phyloP scores from a whole-genome alignment of 2,113 vertebrate species.

The Sarotherodon lohbergeri region DNA sequence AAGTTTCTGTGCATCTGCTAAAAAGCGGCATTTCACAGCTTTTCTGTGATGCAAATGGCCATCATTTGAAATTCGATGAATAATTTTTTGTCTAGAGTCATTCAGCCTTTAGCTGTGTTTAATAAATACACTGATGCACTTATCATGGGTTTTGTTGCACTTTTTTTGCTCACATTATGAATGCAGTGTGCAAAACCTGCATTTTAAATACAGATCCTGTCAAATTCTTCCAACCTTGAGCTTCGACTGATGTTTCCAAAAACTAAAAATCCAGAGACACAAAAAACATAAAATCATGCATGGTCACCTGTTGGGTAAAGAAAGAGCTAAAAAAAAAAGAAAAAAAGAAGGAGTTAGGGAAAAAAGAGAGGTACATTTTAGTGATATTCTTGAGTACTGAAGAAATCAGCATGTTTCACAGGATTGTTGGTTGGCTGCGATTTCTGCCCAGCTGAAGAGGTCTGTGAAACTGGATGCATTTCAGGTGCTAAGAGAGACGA shows the following conservation, averaged over 20 bases:
- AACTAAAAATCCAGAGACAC: not conserved
- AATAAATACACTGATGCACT: not conserved
- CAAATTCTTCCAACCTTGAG: not conserved
- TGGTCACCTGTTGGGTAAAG: not conserved
- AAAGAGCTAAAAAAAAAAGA: not conserved
- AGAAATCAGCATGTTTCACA: constrained; percentile 1
- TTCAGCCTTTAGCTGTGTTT: not conserved
- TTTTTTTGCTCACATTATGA: not conserved
- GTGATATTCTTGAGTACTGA: not conserved
- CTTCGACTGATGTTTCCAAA: not conserved
- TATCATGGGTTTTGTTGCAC: not conserved
- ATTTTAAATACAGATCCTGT: not conserved
- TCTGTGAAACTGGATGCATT: not conserved
- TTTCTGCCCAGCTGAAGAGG: not conserved
- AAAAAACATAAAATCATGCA: not conserved
- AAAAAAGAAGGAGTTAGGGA: not conserved
- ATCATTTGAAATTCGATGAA: not conserved
- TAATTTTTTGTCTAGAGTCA: not conserved
- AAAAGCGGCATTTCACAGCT: not conserved
- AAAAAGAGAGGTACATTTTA: not conserved
- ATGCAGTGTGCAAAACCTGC: not conserved
- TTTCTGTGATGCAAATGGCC: not conserved
- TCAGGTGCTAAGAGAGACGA: not conserved
- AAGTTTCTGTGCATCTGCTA: not conserved
- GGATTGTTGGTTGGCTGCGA: not conserved